phyloP scores from a whole-genome alignment of 2,113 vertebrate genomes.

The Otus sunia region DNA sequence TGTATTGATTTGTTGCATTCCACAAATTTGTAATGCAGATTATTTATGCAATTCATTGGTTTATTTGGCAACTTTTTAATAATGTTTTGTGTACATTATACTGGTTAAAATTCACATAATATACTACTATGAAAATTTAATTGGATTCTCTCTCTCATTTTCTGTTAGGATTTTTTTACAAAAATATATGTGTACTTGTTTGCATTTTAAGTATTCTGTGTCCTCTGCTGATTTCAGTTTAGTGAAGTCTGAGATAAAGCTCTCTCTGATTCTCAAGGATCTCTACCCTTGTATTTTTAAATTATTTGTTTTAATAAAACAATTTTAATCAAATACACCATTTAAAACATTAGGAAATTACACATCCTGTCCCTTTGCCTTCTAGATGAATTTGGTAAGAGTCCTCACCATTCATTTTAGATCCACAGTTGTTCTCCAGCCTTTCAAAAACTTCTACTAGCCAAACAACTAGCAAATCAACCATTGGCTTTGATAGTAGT shows the following conservation, averaged over 20 bases:
- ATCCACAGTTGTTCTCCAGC: neutral
- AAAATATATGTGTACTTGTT: neutral
- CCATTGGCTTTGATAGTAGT: neutral
- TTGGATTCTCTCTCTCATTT: slow-evolving; percentile 3
- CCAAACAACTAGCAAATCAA: neutral
- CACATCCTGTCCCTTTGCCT: neutral
- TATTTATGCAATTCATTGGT: slow-evolving; percentile 14
- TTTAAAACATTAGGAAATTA: neutral
- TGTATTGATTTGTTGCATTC: slow-evolving; percentile 2
- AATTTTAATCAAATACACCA: too few species aligned
- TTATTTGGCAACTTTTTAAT: slow-evolving; percentile 26
- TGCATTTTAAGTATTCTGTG: neutral
- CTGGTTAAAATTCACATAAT: neutral
- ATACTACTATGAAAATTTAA: slow-evolving; percentile 31
- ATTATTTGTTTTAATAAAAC: neutral
- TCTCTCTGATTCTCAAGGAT: neutral
- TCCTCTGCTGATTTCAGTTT: neutral
- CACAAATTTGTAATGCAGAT: neutral
- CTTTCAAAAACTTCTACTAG: neutral
- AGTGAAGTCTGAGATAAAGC: neutral
- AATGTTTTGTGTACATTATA: neutral
- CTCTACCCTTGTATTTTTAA: neutral
- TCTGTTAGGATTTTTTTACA: neutral
- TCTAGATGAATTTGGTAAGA: neutral
- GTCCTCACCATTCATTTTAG: neutral